Base-by-base conservation (phyloP, 2,888 invertebrate genomes). In the Pseudococcus viburni region DNA sequence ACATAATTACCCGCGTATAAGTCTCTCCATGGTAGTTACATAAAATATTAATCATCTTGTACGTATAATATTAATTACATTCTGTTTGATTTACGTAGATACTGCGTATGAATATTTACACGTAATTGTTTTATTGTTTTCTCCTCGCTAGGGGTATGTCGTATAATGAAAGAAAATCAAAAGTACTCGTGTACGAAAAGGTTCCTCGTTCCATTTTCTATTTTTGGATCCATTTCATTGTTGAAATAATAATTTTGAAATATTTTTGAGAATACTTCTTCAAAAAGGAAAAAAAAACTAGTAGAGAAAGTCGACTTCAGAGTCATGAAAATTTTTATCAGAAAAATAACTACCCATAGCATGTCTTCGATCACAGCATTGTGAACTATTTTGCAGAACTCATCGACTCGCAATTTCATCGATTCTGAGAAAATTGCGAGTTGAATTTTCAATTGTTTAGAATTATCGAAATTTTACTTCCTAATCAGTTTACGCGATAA, bases 11-110 rank as follows among this genome's bases (percentile, higher is more conserved):
- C 68, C 68, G 68, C 68, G 68, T n/a, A 33, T 12, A 73, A 26
- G 68, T 73, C 68, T 73, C 68, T 73, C 68, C 33, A 59, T 59
- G 26, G 68, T 73, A 73, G n/a, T 26, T 73, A 73, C 68, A 73
- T 33, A 33, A 26, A 73, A 26, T 33, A 73, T 26, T 73, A 73
- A 73, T 33, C 68, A 73, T 33, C 59, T n/a, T 59, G 59, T 59
- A 59, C 46, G 46, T 59, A 59, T 33, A 59, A 59, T 59, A 59
- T 59, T 59, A 59, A 19, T 59, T 59, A 59, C 59, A 59, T 59
- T 55, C 19, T 59, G n/a, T 59, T 59, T 19, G 59, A 19, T 59
- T 19, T 19, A 59, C n/a, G 59, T n/a, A 59, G 59, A 19, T 59
- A 19, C 59, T 59, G 59, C 19, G 59, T 59, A 19, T 26, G 11